Conservation (phyloP, 2,113 vertebrate species). For the Etheostoma spectabile region DNA sequence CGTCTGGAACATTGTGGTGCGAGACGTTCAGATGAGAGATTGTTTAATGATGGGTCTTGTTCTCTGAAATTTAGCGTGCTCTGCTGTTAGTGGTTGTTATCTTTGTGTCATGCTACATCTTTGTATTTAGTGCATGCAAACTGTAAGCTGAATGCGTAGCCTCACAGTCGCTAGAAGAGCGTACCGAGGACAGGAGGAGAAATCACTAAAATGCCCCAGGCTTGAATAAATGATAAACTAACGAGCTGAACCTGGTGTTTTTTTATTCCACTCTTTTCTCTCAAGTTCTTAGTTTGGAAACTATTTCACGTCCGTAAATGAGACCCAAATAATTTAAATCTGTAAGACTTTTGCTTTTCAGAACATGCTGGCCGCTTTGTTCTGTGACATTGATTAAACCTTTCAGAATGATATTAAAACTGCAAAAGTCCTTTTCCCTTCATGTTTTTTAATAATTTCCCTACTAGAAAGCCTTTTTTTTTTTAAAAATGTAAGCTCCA, state of each 20-base stretch:
- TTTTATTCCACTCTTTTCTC: background rate
- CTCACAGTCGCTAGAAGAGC: background rate
- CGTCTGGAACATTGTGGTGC: background rate
- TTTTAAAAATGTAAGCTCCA: too few species aligned
- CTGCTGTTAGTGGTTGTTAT: background rate
- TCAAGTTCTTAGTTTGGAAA: background rate
- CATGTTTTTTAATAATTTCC: too few species aligned
- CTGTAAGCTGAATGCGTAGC: background rate
- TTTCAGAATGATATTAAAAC: too few species aligned
- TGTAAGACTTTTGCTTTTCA: too few species aligned
- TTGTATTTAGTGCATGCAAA: background rate
- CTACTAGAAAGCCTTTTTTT: too few species aligned
- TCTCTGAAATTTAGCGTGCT: background rate
- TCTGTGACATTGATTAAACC: too few species aligned
- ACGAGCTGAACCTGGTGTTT: conserved; percentile 8
- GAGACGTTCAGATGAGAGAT: background rate
- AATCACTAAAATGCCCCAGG: background rate
- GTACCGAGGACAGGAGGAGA: background rate
- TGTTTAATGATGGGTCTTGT: background rate
- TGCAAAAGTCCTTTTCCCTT: too few species aligned
- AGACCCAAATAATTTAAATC: too few species aligned
- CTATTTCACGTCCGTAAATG: too few species aligned
- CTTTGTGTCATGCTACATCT: background rate
- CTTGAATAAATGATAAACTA: conserved; percentile 5
- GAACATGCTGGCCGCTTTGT: too few species aligned